Percentiles rank a stretch among this genome's conserved stretches.
Conservation (phyloP, 1,140 invertebrate species). For the Hylyphantes graminicola region DNA sequence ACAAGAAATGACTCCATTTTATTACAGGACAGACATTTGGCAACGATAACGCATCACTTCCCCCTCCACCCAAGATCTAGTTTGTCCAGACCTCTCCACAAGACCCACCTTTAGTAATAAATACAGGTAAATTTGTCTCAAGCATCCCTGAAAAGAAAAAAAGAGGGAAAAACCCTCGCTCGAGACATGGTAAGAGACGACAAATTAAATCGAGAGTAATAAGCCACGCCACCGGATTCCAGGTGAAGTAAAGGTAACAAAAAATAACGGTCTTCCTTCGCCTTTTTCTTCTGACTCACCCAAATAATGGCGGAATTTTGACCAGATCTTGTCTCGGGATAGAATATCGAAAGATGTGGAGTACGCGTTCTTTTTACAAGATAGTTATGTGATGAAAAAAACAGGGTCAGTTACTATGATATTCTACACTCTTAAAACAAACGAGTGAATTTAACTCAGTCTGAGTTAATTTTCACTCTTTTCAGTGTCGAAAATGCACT, state of each 20-base stretch:
- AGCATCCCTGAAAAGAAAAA: neutral
- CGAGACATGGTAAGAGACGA: slow-evolving; percentile 14
- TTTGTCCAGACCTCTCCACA: neutral
- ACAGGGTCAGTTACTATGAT: no score
- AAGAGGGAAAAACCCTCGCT: neutral
- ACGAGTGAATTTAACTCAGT: no score
- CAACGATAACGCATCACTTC: neutral
- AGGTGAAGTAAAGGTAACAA: neutral
- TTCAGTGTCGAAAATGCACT: no score
- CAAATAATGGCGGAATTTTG: slow-evolving; percentile 5
- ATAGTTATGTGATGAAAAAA: no score
- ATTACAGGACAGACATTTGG: neutral
- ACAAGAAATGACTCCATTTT: no score
- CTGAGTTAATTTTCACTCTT: no score
- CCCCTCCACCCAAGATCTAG: neutral
- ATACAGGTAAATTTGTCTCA: neutral
- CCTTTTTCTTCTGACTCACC: slow-evolving; percentile 11
- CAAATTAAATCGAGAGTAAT: neutral
- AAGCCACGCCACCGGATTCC: neutral
- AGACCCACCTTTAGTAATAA: neutral
- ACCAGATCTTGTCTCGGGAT: no score
- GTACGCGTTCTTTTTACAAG: no score
- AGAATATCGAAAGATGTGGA: no score
- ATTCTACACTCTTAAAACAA: no score
- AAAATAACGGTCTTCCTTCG: slow-evolving; percentile 20